Evolutionary conservation across 2,113 vertebrate genomes (phyloP), one percentile per base, ranked within the genome.

Genomic region (Herpetotheres cachinnans): DNA sequence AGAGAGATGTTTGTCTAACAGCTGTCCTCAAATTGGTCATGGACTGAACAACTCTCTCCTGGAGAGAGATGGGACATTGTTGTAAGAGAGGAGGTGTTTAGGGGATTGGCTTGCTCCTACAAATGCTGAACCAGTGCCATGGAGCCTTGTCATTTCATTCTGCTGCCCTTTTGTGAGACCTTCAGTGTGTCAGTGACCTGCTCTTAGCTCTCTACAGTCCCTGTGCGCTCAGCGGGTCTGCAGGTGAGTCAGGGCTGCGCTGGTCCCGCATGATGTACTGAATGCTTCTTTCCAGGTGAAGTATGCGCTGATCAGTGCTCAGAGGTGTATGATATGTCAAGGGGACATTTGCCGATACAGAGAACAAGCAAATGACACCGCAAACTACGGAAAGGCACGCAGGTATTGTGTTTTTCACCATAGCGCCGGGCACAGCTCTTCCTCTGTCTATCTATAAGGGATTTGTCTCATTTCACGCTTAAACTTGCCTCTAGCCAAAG

Each of bases 381-480:
- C 99, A 7, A 99, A 99, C 98, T 99, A 99, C 4, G 99, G 99
- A 27, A 99, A 99, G 95, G 99, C 99, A 16, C 99, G 99, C 98
- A 99, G 99, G 99, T 99, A 98, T 54, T 36, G 79, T 94, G 42
- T 44, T 86, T 54, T 70, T 25, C 13, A 12, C 82, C 30, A 16
- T 42, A 38, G 36, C 3, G 3, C 26, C 16, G 55, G 22, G 55
- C n/a, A 6, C 49, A 42, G 84, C 82, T 80, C 27, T 58, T 85
- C 46, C 29, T 67, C 38, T 84, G 0, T 32, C 29, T 84, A 0
- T 32, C 29, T 34, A 0, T 9, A 16, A 42, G 94, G 85, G 21
- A 7, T 49, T n/a, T 36, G 7, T 69, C 58, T 78, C 7, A 0
- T 79, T 56, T 69, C 83, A 47, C 2, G 8, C 73, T 86, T 79